These are phyloP conservation scores for Crotalus viridis DNA, from an alignment of 2,113 vertebrate species.

Conservation along the genomic window DNA sequence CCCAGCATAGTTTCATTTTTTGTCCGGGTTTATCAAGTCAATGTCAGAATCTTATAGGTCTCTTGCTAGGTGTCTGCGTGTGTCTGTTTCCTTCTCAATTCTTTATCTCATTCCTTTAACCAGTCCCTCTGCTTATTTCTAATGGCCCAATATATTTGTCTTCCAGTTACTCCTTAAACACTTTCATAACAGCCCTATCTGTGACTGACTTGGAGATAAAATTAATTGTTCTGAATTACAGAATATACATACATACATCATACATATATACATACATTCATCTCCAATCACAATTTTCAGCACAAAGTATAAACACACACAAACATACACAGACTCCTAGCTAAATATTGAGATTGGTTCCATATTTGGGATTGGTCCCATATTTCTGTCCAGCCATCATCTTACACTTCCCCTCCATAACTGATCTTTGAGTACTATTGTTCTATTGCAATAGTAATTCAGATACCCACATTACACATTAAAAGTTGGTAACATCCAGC, in stretches of 20 bases:
- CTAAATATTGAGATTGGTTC: neutral
- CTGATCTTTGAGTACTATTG: neutral
- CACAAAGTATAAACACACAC: neutral
- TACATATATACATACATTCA: neutral
- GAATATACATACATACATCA: neutral
- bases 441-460: neutral
- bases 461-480: neutral
- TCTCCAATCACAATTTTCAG: neutral
- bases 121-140: neutral
- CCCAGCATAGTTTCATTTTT: neutral
- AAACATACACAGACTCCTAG: neutral
- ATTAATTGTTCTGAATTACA: neutral
- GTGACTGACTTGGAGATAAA: neutral
- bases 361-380: neutral
- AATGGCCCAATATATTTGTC: neutral
- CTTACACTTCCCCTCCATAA: neutral
- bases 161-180: neutral
- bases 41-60: neutral
- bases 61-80: neutral
- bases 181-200: neutral
- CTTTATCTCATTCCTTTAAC: neutral
- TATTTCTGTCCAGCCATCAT: neutral
- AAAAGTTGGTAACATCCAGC: neutral
- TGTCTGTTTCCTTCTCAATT: neutral
- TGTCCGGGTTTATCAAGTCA: neutral